Percentiles rank a stretch among this genome's conserved stretches.
phyloP scores from a whole-genome alignment of 2,113 vertebrate genomes.

The Natator depressus region DNA sequence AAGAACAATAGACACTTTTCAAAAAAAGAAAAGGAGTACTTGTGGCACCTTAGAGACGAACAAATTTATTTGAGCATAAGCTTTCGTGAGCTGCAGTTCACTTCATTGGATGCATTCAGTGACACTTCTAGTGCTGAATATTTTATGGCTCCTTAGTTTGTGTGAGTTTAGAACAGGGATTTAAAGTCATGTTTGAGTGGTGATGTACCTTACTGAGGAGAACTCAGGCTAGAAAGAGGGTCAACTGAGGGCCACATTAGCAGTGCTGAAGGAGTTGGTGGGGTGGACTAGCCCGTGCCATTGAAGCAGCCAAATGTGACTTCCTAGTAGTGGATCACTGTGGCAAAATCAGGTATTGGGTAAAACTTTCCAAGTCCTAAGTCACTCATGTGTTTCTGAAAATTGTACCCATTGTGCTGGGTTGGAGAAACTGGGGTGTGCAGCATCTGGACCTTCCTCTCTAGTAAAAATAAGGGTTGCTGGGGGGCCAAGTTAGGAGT shows the following conservation, averaged over 20 bases:
- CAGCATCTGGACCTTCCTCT: not conserved
- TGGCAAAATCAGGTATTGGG: not conserved
- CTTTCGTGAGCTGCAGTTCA: too few relatives aligned
- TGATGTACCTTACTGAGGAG: not conserved
- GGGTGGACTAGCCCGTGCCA: not conserved
- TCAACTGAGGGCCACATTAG: not conserved
- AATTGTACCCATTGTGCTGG: fast-evolving
- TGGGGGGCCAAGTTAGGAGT: not conserved
- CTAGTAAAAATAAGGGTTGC: fast-evolving
- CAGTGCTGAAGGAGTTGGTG: not conserved
- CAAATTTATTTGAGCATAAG: too few relatives aligned
- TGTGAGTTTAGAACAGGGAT: not conserved
- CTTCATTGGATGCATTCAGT: too few relatives aligned
- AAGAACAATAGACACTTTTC: not conserved
- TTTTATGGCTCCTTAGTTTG: not conserved
- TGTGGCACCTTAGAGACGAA: too few relatives aligned
- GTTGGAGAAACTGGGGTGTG: fast-evolving
- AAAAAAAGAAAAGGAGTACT: too few relatives aligned
- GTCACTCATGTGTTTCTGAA: fast-evolving
- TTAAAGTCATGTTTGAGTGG: not conserved
- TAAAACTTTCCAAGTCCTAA: not conserved
- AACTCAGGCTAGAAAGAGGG: not conserved
- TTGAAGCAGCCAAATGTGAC: fast-evolving
- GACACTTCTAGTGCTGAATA: not conserved
- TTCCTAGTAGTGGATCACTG: not conserved